Conservation (phyloP, 2,113 vertebrate species). For the Bagarius yarrelli region DNA sequence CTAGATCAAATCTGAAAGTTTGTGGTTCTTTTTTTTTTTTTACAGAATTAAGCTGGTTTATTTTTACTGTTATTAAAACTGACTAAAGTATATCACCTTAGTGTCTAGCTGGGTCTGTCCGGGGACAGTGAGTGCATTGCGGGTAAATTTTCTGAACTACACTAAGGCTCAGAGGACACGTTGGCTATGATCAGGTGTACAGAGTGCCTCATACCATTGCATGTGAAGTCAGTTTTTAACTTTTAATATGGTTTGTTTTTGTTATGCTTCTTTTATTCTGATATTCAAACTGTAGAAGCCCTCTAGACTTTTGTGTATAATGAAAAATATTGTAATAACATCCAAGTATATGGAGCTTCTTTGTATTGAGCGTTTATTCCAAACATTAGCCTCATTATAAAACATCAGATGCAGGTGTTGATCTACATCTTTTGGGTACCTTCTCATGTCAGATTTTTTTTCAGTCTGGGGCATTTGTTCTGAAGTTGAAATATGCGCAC, state of each 20-base stretch:
- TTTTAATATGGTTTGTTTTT: neutral
- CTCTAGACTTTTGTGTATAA: too few relatives aligned
- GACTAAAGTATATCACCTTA: too few relatives aligned
- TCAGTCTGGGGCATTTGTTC: constrained; percentile 51
- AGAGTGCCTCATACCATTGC: neutral
- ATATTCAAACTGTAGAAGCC: too few relatives aligned
- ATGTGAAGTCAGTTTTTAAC: neutral
- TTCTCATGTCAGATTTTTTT: constrained; percentile 51
- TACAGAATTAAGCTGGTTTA: constrained; percentile 57
- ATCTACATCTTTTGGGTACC: constrained; percentile 54
- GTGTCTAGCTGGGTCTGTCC: too few relatives aligned
- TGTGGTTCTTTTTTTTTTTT: constrained; percentile 64
- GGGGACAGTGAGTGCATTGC: too few relatives aligned
- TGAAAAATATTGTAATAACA: too few relatives aligned
- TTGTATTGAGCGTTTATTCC: constrained; percentile 2
- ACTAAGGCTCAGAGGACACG: too few relatives aligned
- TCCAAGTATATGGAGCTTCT: neutral
- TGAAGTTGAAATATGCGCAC: constrained; percentile 52
- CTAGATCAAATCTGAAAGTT: constrained; percentile 67
- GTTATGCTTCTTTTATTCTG: too few relatives aligned
- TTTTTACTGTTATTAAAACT: constrained; percentile 6
- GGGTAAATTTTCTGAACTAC: too few relatives aligned
- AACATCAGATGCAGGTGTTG: constrained; percentile 30
- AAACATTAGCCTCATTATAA: constrained; percentile 28
- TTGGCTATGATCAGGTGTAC: neutral